Conservation (phyloP, 2,888 invertebrate species). For the Euplagia quadripunctaria region DNA sequence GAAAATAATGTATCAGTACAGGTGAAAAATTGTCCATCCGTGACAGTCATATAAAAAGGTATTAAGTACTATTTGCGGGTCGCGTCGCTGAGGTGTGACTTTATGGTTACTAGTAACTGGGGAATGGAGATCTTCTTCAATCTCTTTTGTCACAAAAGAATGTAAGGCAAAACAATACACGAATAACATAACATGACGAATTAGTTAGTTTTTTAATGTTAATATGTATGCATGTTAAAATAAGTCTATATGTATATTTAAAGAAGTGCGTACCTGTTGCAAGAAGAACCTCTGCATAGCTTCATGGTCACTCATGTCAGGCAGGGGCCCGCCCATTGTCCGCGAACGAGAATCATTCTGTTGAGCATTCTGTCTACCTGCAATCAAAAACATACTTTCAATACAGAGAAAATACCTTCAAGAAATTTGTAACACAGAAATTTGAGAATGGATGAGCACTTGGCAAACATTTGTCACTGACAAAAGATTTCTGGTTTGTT, state of each 20-base stretch:
- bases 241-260: not conserved
- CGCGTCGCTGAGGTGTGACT: no score
- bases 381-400: slow-evolving; percentile 19
- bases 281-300: slow-evolving; percentile 96
- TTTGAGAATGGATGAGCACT: not conserved
- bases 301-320: slow-evolving; percentile 96
- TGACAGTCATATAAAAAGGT: not conserved
- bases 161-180: no score
- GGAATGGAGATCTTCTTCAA: no score
- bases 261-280: slow-evolving; percentile 71
- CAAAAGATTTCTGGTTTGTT: not conserved
- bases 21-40: not conserved
- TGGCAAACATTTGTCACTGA: not conserved
- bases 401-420: no score
- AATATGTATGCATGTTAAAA: no score
- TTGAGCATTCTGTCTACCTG: slow-evolving; percentile 89
- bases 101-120: no score
- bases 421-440: no score
- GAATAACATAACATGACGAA: no score
- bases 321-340: slow-evolving; percentile 88
- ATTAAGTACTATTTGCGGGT: not conserved
- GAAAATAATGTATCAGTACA: slow-evolving; percentile 1
- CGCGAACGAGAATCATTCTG: slow-evolving; percentile 77
- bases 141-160: no score
- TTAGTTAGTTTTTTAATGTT: no score